Base-by-base conservation (phyloP, 2,113 vertebrate species). In the Climacteris rufus region DNA sequence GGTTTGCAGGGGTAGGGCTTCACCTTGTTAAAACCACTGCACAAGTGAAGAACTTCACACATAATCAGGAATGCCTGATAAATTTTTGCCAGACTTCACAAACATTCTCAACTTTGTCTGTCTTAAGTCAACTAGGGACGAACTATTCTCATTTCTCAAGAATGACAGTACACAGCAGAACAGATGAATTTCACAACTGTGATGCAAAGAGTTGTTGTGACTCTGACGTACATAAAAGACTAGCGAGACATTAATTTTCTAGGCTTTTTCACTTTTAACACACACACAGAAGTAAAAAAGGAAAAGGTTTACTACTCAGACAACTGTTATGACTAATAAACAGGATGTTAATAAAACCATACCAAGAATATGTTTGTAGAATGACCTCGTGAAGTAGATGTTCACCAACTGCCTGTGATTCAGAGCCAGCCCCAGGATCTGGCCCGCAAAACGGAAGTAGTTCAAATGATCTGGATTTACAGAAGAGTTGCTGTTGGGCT, bases 361-460 rank as follows among this genome's bases (percentile, higher is more conserved):
- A 99, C 99, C 99, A 96, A 99, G 98, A 91, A 99, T 99, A 96
- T 99, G 99, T 93, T 99, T 99, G 98, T 99, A 99, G 98, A 99
- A 99, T 45, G 99, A 99, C 74, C 99, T 98, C 5, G 99, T 99
- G 97, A 99, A 99, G 97, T 99, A 99, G 96, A 99, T 99, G 97
- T 99, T 99, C 86, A 99, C 99, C 95, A 99, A 84, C 84, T 99
- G 99, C 18, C 98, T 98, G 92, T 99, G 99, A 91, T 99, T 99
- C 90, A 99, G 98, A 74, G 99, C 99, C 94, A 99, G 97, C 63
- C 99, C 99, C 89, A 99, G 98, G 79, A 99, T 99, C 95, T 99
- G 99, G 83, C 99, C 99, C 31, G 99, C 99, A 15, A 99, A 99
- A 61, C 97, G 97, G 93, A 99, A 99, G 98, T 99, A 99, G 97